Evolutionary conservation across 2,113 vertebrate genomes (phyloP).

Genomic region (Sebastes fasciatus): DNA sequence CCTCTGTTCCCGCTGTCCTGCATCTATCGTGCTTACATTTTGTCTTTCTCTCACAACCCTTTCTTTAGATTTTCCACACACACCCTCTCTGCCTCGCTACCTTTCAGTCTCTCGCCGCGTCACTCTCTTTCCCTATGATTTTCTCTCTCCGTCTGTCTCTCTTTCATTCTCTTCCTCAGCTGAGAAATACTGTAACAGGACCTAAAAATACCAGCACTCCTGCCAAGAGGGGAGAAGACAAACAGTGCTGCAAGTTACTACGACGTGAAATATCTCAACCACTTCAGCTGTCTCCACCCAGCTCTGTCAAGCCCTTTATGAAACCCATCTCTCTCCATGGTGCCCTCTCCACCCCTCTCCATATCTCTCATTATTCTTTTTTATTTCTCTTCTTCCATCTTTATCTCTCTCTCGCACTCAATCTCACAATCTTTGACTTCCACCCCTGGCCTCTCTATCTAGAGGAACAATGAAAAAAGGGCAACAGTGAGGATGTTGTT

Average conservation of each 20-base stretch:
- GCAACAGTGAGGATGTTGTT: background rate
- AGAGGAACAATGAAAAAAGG: background rate
- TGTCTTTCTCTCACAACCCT: background rate
- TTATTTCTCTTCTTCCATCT: conserved; percentile 19
- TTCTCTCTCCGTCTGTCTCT: conserved; percentile 26
- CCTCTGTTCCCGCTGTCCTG: too few relatives aligned
- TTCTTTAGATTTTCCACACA: background rate
- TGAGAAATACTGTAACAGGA: conserved; percentile 38
- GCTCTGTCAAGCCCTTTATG: conserved; percentile 43
- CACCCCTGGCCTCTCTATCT: background rate
- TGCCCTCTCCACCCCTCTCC: conserved; percentile 1
- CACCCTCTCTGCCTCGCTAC: background rate
- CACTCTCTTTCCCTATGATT: background rate
- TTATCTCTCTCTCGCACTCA: conserved; percentile 19
- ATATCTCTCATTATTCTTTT: conserved; percentile 24
- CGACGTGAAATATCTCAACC: conserved; percentile 47
- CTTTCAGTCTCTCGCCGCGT: background rate
- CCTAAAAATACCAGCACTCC: conserved; percentile 58
- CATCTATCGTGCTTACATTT: conserved; percentile 10
- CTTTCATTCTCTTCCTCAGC: conserved; percentile 2
- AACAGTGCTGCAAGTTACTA: conserved; percentile 39
- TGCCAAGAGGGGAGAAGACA: conserved; percentile 47
- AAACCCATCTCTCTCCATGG: conserved; percentile 22
- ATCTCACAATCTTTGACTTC: background rate
- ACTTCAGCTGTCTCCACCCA: conserved; percentile 42